Base-by-base conservation (phyloP, 2,797 vertebrate genomes). In the Hippopotamyrus pictus region DNA sequence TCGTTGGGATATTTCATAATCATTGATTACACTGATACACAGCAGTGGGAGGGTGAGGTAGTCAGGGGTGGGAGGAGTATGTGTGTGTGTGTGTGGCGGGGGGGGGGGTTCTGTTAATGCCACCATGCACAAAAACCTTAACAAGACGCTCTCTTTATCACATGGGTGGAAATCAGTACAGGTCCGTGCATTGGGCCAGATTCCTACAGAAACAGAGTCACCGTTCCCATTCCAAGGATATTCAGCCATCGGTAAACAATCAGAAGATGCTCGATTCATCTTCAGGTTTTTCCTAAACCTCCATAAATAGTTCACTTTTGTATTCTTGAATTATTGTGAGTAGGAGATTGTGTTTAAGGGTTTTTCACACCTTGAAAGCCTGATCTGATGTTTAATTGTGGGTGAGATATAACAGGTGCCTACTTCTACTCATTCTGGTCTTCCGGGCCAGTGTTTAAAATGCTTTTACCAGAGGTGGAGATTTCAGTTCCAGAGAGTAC, bases 241-340 rank as follows among this genome's bases (percentile, higher is more conserved):
- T 97, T 96, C 96, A 96, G 94, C 96, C 95, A 96, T 96, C 97
- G 96, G 98, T 97, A 97, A 94, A 97, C 98, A 99, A 99, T 99
- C 98, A 99, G 97, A 95, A 97, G 97, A 98, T 97, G 96, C 96
- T 96, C 93, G 96, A 95, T 98, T 98, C 97, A 97, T 98, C 97
- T 97, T 95, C 93, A 96, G 96, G 91, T 92, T 92, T 95, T 93
- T 94, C 90, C 96, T 96, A 94, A 92, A 93, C 95, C 95, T 94
- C 96, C 93, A 91, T 96, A 96, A 92, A 94, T 97, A 95, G 96
- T 98, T 97, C 98, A 93, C 95, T 95, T 97, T 97, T 98, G 97
- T 98, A 97, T 96, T 17, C 90, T 90, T 95, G 93, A 95, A 96
- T 97, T 95, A 94, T 94, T 94, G 93, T 90, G 93, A 92, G 92